These are phyloP conservation scores for Asarcornis scutulata DNA, from an alignment of 2,113 vertebrate genomes.

Conservation along the genomic window DNA sequence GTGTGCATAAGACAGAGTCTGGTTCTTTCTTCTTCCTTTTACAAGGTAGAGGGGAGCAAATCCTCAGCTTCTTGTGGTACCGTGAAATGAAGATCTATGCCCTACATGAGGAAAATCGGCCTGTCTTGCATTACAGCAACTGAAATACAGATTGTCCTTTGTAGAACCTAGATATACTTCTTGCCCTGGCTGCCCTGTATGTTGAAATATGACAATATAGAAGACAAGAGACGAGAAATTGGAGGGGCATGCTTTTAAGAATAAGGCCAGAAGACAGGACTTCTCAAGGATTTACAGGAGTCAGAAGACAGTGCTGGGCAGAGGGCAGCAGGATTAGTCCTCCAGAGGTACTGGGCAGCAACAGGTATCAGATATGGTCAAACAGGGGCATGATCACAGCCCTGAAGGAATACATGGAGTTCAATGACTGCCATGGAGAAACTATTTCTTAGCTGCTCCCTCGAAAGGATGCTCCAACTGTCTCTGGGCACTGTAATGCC, in stretches of 20 bases:
- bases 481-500: background rate
- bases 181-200: background rate
- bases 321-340: background rate
- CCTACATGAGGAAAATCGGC: background rate
- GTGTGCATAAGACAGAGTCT: background rate
- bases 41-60: background rate
- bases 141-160: background rate
- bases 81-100: background rate
- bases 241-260: background rate
- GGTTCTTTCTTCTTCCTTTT: background rate
- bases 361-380: background rate
- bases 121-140: background rate
- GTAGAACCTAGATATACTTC: background rate
- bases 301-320: background rate
- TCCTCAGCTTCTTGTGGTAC: background rate
- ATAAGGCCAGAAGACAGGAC: background rate
- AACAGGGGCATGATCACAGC: background rate
- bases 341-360: background rate
- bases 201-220: background rate
- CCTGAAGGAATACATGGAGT: background rate
- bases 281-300: background rate
- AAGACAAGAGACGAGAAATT: conserved; percentile 1
- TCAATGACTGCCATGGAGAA: background rate
- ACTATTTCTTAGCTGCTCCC: background rate
- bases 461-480: background rate